Base-by-base conservation (phyloP, 2,113 vertebrate genomes). In the Serinus canaria region DNA sequence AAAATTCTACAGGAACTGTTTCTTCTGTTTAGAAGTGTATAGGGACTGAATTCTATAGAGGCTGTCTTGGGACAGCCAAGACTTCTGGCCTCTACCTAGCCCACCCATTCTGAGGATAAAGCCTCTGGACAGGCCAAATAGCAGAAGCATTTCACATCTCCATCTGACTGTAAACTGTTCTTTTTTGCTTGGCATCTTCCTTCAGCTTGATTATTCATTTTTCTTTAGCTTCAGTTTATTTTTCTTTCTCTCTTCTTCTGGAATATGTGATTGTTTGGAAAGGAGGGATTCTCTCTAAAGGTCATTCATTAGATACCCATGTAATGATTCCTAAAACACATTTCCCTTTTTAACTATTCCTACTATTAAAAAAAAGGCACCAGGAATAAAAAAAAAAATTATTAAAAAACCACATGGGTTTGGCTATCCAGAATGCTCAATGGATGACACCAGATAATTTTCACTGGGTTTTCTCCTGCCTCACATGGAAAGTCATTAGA, bases 401-500 rank as follows among this genome's bases (percentile, higher is more conserved):
- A 30, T 20, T 1, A 4, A 50, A 56, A 56, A 43, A 9, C 0
- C 25, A n/a, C 11, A 35, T 0, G 1, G 11, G 11, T 76, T 84
- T 79, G 28, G 12, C 25, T 64, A 76, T 55, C 62, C 30, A 89
- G 37, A 77, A 50, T 41, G 60, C 21, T 7, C 21, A 81, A 22
- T 9, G 44, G 35, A 67, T 49, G 15, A 75, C 17, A 56, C 15
- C 5, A 27, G 11, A 6, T 58, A 47, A 81, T 64, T 81, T 92
- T 81, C 41, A 73, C 41, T 19, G 0, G 4, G 3, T 60, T 62
- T 83, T 64, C 56, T 11, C 41, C 68, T 39, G 28, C 64, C 30
- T 83, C 35, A 59, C n/a, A 19, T 31, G 20, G 78, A 97, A 74
- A 52, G 19, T 20, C 43, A 53, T 43, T 66, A n/a, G n/a, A n/a